These are phyloP conservation scores for Chesias legatella DNA, from an alignment of 2,888 invertebrate genomes.

Conservation along the genomic window DNA sequence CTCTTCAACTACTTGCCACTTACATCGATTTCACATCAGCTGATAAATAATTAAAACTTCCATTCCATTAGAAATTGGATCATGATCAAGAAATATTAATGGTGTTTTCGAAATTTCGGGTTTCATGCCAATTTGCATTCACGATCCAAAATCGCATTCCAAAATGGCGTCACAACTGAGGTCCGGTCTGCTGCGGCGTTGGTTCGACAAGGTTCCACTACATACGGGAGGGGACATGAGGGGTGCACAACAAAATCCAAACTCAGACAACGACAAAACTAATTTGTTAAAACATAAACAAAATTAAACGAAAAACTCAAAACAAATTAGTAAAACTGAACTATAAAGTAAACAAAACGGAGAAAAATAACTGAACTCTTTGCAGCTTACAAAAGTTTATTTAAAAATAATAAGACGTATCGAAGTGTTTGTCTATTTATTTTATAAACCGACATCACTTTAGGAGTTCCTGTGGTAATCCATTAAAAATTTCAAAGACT, in stretches of 20 bases:
- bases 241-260: constrained; percentile 62
- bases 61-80: constrained; percentile 34
- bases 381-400: constrained; percentile 34
- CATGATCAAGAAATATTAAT: constrained; percentile 17
- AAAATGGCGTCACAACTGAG: constrained; percentile 12
- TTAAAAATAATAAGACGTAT: background rate
- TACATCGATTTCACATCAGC: constrained; percentile 16
- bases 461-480: no score
- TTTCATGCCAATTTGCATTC: background rate
- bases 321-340: constrained; percentile 42
- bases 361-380: constrained; percentile 37
- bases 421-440: no score
- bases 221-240: constrained; percentile 40
- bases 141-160: constrained; percentile 23
- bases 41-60: constrained; percentile 8
- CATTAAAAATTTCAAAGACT: no score
- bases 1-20: constrained; percentile 38
- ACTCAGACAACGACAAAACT: constrained; percentile 47
- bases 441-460: no score
- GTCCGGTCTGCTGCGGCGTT: constrained; percentile 18
- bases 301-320: constrained; percentile 45
- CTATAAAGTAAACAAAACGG: constrained; percentile 35
- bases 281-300: constrained; percentile 46
- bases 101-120: constrained; percentile 2
- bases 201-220: constrained; percentile 26